Evolutionary conservation across 1,140 invertebrate genomes (phyloP), one percentile per base, ranked within the genome.

Genomic region (Drosophila navojoa): DNA sequence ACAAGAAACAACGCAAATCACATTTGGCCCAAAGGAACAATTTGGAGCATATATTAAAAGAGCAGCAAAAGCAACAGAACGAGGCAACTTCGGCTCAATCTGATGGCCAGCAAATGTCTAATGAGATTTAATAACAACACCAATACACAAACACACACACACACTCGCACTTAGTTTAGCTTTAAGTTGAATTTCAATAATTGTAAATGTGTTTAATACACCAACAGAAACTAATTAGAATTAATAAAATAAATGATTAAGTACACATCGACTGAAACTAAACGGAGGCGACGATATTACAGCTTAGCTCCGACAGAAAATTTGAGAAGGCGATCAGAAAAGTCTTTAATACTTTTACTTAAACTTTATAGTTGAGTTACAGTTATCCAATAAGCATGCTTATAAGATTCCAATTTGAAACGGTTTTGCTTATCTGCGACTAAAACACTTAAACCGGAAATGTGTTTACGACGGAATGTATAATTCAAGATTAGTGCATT

Each of bases 81-180:
- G 49, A 27, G 25, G 42, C 25, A 22, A 16, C 22, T 9, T 42
- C 16, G 13, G 16, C 40, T n/a, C 29, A 68, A 22, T 27, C 44
- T 4, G 7, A 29, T n/a, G 13, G 29, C 3, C 25, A 70, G 45
- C 27, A 78, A 53, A 42, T 77, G 42, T 77, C 76, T 42, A 81
- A 81, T 71, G 75, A 81, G 38, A 71, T 81, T 10, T 82, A 71
- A 70, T 13, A 63, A 13, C 15, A 55, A 57, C 3, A 42, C 13
- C 5, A 13, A 42, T 9, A 42, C 40, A 54, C 29, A 22, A 1
- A 16, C 15, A 54, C n/a, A 11, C 4, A 22, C 47, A 38, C 32
- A 61, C 38, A 42, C 25, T 55, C 29, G 58, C 15, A 50, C 19
- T 54, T 66, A 54, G 40, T 9, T 54, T 59, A 71, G 49, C 10